A percentile compares a stretch with the other conserved stretches of the same genome.
Evolutionary conservation across 2,888 invertebrate genomes (phyloP).

Genomic region (Dermolepida albohirtum): DNA sequence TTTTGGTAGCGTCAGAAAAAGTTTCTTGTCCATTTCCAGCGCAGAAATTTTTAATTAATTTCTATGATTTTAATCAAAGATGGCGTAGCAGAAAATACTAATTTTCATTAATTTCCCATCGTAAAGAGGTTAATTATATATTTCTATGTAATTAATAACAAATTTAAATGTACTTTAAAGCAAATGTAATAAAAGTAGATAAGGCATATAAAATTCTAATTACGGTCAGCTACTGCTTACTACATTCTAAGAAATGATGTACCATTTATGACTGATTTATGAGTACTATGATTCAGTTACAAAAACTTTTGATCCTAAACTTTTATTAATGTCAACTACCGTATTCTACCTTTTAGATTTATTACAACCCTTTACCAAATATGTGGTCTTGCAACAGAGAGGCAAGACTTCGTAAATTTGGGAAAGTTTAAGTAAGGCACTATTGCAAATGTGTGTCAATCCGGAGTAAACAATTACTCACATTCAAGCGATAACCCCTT

Average conservation of each 20-base stretch:
- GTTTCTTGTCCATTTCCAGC: too few species aligned
- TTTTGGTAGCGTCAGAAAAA: too few species aligned
- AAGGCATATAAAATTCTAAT: slow-evolving; percentile 3
- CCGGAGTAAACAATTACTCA: too few species aligned
- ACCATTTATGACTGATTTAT: neutral
- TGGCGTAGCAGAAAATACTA: too few species aligned
- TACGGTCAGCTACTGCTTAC: neutral
- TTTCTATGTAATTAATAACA: too few species aligned
- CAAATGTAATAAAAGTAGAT: neutral
- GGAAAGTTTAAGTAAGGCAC: slow-evolving; percentile 26
- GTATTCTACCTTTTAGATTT: slow-evolving; percentile 21
- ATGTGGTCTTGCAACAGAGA: slow-evolving; percentile 5
- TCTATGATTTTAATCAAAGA: too few species aligned
- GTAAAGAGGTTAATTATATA: too few species aligned
- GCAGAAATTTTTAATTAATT: too few species aligned
- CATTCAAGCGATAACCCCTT: slow-evolving; percentile 14
- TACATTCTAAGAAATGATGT: slow-evolving; percentile 6
- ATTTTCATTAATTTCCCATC: too few species aligned
- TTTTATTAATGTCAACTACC: slow-evolving; percentile 23
- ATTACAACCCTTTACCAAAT: slow-evolving; percentile 7
- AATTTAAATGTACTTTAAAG: too few species aligned
- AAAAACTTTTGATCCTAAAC: too few species aligned
- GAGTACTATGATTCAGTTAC: neutral
- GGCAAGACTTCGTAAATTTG: slow-evolving; percentile 24
- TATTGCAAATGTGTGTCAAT: slow-evolving; percentile 28